Evolutionary conservation across 2,113 vertebrate species (phyloP).

Genomic region (Gavialis gangeticus): DNA sequence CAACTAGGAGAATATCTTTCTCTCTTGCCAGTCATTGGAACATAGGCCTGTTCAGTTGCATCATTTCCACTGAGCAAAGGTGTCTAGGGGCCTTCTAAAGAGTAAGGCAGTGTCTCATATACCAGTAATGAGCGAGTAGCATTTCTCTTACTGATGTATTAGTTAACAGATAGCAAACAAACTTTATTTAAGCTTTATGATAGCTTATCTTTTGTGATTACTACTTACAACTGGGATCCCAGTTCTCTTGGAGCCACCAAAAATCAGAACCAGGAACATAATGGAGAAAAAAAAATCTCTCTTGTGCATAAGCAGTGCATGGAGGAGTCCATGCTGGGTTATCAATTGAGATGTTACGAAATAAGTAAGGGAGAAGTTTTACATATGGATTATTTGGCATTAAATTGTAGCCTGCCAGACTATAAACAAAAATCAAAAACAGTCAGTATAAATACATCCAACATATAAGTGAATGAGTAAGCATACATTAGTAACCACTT

Average conservation of each 20-base stretch:
- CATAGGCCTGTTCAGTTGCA: background rate
- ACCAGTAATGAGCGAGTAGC: background rate
- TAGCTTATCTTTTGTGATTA: background rate
- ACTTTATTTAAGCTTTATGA: background rate
- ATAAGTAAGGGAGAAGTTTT: background rate
- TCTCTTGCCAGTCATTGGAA: background rate
- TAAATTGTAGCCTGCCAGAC: background rate
- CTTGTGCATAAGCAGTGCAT: background rate
- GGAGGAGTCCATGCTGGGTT: background rate
- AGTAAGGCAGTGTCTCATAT: background rate
- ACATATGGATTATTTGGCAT: background rate
- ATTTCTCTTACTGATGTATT: background rate
- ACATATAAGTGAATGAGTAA: background rate
- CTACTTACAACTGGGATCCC: background rate
- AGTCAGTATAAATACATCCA: background rate
- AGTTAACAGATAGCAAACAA: background rate
- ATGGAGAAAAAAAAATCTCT: background rate
- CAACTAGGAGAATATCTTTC: background rate
- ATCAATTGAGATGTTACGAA: background rate
- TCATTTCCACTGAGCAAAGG: conserved; percentile 4
- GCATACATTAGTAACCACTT: background rate
- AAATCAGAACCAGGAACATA: background rate
- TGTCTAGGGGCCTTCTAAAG: background rate
- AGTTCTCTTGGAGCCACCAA: background rate
- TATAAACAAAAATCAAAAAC: background rate